Evolutionary conservation across 2,888 invertebrate species (phyloP).

Genomic region (Polydrusus cervinus): DNA sequence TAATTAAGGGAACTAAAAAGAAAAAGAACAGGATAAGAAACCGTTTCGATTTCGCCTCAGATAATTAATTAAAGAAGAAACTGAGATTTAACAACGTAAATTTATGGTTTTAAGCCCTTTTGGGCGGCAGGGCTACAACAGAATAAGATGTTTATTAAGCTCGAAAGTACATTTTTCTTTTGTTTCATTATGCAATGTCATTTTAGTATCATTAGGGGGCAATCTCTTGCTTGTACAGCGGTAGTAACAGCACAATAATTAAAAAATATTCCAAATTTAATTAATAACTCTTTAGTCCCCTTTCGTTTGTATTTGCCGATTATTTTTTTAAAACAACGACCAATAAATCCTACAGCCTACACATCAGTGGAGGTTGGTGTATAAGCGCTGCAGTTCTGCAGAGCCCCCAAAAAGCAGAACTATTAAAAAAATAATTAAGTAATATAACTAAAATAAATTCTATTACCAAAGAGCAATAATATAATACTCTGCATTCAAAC

Average conservation of each 20-base stretch:
- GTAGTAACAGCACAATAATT: conserved; percentile 4
- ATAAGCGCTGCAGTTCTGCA: too few species aligned
- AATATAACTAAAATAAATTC: too few species aligned
- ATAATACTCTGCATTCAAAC: too few species aligned
- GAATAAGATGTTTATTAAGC: conserved; percentile 64
- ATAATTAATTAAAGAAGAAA: conserved; percentile 70
- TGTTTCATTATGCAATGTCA: conserved; percentile 67
- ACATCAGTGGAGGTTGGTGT: too few species aligned
- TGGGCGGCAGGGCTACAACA: conserved; percentile 50
- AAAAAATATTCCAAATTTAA: conserved; percentile 14
- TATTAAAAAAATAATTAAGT: too few species aligned
- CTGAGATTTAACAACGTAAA: conserved; percentile 62
- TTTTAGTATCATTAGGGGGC: conserved; percentile 60
- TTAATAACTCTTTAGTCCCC: neutral
- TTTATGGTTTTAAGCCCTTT: conserved; percentile 56
- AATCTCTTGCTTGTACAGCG: conserved; percentile 36
- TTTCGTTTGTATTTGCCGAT: too few species aligned
- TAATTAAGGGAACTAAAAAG: conserved; percentile 58
- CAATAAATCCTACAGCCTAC: too few species aligned
- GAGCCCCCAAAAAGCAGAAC: too few species aligned
- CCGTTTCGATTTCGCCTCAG: conserved; percentile 54
- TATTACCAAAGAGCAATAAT: too few species aligned
- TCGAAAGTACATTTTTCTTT: conserved; percentile 63
- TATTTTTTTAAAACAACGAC: too few species aligned
- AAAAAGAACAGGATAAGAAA: conserved; percentile 42